Base-by-base conservation (phyloP, 30 jellyfish, hydroid and myxozoan genomes). In the Chrysaora quinquecirrha region DNA sequence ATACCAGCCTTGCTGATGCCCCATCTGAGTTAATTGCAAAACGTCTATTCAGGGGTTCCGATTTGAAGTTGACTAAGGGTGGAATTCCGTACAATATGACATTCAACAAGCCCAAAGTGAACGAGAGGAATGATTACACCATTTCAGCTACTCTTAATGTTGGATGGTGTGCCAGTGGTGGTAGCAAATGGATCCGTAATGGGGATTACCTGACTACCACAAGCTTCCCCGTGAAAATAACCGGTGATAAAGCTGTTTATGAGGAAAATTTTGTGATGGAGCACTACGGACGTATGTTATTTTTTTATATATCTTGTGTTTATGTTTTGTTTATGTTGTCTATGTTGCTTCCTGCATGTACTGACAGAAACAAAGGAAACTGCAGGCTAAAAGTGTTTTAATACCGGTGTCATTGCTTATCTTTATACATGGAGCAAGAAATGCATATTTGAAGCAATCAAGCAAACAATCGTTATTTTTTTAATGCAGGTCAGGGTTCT, bases 141-240 rank as follows among this genome's bases (percentile, higher is more conserved):
- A 4, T 80, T 30, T 66, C 83, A 24, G 90, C 84, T 7, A 34
- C 75, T 9, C 83, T 80, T 14, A 80, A 80, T 52, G 56, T 80
- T 79, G 84, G 77, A 18, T 80, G 90, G 90, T 80, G 90, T 31
- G 29, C 83, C 0, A 2, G 62, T 32, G 83, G 82, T n/a, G 75
- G 61, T 0, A 38, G 22, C 47, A 63, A 80, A 3, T 80, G 90
- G 90, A 6, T 80, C 6, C 90, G 48, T 31, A 27, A 31, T 30
- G 83, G 90, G 62, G 90, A 80, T 65, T 80, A 63, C 73, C 19
- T 80, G 23, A 80, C 90, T 24, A 34, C 90, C 14, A 64, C 90
- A 30, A 24, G 63, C 14, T 80, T 10, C 49, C 48, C 34, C 21
- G 30, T 80, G 21, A 34, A 64, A 0, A 30, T 66, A 11, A 47